These are phyloP conservation scores for Xestobium rufovillosum DNA, from an alignment of 2,888 invertebrate genomes.

Conservation along the genomic window DNA sequence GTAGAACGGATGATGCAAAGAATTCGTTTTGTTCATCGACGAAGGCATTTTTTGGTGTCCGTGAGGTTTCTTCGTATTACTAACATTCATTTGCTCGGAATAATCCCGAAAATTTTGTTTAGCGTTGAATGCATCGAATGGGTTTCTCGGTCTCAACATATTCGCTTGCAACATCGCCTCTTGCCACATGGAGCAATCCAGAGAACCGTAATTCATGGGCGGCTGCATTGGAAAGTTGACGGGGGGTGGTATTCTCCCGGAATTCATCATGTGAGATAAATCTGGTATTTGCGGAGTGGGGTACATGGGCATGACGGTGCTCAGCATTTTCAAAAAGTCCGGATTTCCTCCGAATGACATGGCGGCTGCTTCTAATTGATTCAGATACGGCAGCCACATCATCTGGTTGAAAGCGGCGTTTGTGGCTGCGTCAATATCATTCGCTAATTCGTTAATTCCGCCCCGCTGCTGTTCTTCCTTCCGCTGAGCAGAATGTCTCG, in stretches of 20 bases:
- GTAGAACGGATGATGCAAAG: conserved; percentile 13
- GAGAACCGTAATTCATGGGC: conserved; percentile 47
- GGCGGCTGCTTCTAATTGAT: conserved; percentile 52
- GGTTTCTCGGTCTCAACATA: conserved; percentile 32
- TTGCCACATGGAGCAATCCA: conserved; percentile 63
- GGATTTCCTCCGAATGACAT: conserved; percentile 46
- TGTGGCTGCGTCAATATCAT: conserved; percentile 62
- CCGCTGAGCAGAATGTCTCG: conserved; percentile 30
- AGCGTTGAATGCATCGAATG: conserved; percentile 29
- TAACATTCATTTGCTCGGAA: conserved; percentile 24
- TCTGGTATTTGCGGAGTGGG: conserved; percentile 44
- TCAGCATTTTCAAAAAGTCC: conserved; percentile 53
- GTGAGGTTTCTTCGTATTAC: conserved; percentile 11
- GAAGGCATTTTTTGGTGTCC: conserved; percentile 13
- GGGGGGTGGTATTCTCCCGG: conserved; percentile 44
- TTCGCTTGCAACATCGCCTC: conserved; percentile 51
- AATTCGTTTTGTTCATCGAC: conserved; percentile 26
- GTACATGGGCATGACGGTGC: conserved; percentile 43
- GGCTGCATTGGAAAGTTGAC: conserved; percentile 33
- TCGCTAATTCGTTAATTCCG: conserved; percentile 44
- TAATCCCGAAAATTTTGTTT: conserved; percentile 26
- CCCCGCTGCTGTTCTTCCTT: background rate
- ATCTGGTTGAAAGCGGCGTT: conserved; percentile 64
- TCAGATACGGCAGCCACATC: conserved; percentile 66
- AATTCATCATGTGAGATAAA: conserved; percentile 46